Evolutionary conservation across 2,888 invertebrate genomes (phyloP).

Genomic region (Nysson spinosus): DNA sequence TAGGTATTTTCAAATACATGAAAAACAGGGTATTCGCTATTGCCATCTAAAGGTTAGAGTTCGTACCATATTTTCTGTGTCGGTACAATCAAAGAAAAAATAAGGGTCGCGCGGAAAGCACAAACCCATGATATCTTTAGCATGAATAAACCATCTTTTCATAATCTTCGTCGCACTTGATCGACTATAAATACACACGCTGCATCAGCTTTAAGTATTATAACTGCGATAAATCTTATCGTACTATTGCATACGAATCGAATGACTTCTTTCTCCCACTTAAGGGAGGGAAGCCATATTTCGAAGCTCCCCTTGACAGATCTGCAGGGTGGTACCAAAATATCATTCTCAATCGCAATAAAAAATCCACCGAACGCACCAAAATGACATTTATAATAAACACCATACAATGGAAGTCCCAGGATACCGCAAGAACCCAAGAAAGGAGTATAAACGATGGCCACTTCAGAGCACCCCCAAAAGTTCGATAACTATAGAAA

Average conservation of each 20-base stretch:
- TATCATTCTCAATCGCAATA: slow-evolving; percentile 7
- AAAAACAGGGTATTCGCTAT: slow-evolving; percentile 3
- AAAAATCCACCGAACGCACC: not conserved
- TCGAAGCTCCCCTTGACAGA: slow-evolving; percentile 40
- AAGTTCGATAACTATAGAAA: no score
- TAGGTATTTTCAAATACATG: slow-evolving; percentile 38
- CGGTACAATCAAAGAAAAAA: slow-evolving; percentile 29
- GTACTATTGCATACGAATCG: slow-evolving; percentile 16
- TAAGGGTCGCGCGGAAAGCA: slow-evolving; percentile 37
- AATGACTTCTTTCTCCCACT: slow-evolving; percentile 11
- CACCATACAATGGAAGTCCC: no score
- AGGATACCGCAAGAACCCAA: no score
- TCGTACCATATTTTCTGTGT: slow-evolving; percentile 2
- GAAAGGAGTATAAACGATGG: no score
- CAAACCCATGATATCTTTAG: not conserved
- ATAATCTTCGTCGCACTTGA: not conserved
- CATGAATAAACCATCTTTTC: not conserved
- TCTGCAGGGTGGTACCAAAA: slow-evolving; percentile 43
- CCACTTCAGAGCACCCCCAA: no score
- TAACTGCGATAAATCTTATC: not conserved
- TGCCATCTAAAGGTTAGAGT: slow-evolving; percentile 20
- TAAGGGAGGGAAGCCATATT: slow-evolving; percentile 56
- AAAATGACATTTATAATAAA: no score
- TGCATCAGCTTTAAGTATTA: not conserved
- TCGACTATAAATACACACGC: not conserved